These are phyloP conservation scores for Bungarus multicinctus DNA, from an alignment of 2,113 vertebrate genomes.

Conservation along the genomic window DNA sequence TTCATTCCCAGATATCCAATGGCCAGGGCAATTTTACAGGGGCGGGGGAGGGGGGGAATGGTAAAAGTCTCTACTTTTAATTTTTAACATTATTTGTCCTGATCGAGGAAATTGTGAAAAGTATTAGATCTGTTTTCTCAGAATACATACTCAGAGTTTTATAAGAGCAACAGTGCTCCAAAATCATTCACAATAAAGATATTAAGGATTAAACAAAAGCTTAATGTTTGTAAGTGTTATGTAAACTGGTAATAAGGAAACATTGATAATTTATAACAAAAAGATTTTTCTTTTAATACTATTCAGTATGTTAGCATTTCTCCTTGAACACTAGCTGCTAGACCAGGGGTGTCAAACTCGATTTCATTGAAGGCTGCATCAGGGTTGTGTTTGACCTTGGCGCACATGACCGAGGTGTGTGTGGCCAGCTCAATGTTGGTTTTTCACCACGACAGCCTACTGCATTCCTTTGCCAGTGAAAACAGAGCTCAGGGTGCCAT, in stretches of 20 bases:
- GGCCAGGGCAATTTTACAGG: background rate
- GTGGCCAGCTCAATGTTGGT: too few relatives aligned
- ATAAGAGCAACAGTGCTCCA: conserved; percentile 24
- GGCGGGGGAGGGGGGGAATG: too few relatives aligned
- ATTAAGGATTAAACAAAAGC: background rate
- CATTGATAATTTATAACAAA: background rate
- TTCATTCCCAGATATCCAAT: background rate
- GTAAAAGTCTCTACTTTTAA: background rate
- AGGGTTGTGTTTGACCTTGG: too few relatives aligned
- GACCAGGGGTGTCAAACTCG: too few relatives aligned
- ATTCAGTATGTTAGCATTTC: conserved; percentile 23
- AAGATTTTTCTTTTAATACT: background rate
- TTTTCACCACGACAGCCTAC: too few relatives aligned
- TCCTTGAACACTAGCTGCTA: background rate
- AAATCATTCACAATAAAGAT: conserved; percentile 9
- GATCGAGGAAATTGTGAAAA: background rate
- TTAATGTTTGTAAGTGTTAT: conserved; percentile 8
- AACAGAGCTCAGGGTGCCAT: too few relatives aligned
- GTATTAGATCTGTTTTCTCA: background rate
- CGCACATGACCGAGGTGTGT: too few relatives aligned
- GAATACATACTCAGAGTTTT: background rate
- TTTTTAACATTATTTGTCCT: background rate
- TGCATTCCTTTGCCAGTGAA: too few relatives aligned
- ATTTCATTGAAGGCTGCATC: too few relatives aligned
- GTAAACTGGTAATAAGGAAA: background rate